A percentile compares a stretch with the other conserved stretches of the same genome.
Conservation (phyloP, 1,140 invertebrate genomes). For the Drosophila nebulosa region DNA sequence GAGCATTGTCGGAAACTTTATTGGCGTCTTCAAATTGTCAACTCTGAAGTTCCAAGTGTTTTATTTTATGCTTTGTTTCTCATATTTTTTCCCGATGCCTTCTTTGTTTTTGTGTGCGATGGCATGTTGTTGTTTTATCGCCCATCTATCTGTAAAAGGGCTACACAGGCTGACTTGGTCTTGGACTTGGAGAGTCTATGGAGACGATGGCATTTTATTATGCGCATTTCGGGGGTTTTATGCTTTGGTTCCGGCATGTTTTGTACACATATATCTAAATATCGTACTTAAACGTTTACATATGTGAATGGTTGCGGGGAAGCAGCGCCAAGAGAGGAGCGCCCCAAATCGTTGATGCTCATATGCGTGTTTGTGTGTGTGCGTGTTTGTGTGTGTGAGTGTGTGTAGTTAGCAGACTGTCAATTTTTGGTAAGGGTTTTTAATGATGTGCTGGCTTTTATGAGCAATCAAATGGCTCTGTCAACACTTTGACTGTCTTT, state of each 20-base stretch:
- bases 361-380: not conserved
- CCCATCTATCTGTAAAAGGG: slow-evolving; percentile 71
- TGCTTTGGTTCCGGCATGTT: slow-evolving; percentile 74
- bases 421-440: slow-evolving; percentile 49
- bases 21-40: slow-evolving; percentile 77
- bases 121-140: slow-evolving; percentile 59
- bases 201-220: slow-evolving; percentile 75
- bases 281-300: slow-evolving; percentile 75
- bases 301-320: slow-evolving; percentile 35
- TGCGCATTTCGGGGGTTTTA: slow-evolving; percentile 73
- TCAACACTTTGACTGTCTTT: slow-evolving; percentile 50
- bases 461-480: slow-evolving; percentile 61
- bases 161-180: slow-evolving; percentile 33
- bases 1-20: slow-evolving; percentile 62
- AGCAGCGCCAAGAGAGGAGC: not conserved
- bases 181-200: slow-evolving; percentile 49
- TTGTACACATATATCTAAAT: slow-evolving; percentile 76
- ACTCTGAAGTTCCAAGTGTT: slow-evolving; percentile 69
- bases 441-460: slow-evolving; percentile 72
- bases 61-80: slow-evolving; percentile 78
- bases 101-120: slow-evolving; percentile 1
- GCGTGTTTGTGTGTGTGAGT: not conserved
- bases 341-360: not conserved
- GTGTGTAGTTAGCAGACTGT: slow-evolving; percentile 36
- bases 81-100: slow-evolving; percentile 64